Conservation (phyloP, 2,888 invertebrate genomes). For the Brassicogethes aeneus region DNA sequence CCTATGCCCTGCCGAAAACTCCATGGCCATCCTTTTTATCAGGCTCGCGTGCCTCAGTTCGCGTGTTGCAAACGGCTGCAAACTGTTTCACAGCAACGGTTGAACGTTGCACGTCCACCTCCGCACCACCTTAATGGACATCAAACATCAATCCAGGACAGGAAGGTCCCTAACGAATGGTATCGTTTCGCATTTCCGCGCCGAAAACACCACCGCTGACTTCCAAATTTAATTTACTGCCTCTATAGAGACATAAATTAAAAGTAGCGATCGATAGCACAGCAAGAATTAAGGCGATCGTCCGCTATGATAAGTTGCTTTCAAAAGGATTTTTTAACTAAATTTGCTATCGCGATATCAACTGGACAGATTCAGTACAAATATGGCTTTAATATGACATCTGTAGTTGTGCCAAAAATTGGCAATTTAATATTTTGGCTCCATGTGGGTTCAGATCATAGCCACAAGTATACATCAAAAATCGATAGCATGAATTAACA, state of each 20-base stretch:
- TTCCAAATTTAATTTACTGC: constrained; percentile 12
- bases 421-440: no score
- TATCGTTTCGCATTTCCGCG: constrained; percentile 28
- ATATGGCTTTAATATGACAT: no score
- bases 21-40: no score
- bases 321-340: no score
- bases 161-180: constrained; percentile 32
- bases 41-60: constrained; percentile 26
- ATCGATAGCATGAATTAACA: not conserved
- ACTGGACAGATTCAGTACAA: no score
- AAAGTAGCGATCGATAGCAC: constrained; percentile 1
- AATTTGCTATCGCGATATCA: no score
- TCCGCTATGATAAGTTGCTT: no score
- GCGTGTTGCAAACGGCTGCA: constrained; percentile 27
- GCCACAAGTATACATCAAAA: no score
- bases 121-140: constrained; percentile 23
- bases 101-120: constrained; percentile 10
- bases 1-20: no score
- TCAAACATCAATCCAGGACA: constrained; percentile 19
- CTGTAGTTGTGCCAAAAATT: no score
- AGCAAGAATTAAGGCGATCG: no score
- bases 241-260: constrained; percentile 9
- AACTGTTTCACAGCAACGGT: constrained; percentile 25
- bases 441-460: no score
- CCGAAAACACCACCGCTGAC: constrained; percentile 11